Evolutionary conservation across 2,797 vertebrate species (phyloP).

Genomic region (Chelon labrosus): DNA sequence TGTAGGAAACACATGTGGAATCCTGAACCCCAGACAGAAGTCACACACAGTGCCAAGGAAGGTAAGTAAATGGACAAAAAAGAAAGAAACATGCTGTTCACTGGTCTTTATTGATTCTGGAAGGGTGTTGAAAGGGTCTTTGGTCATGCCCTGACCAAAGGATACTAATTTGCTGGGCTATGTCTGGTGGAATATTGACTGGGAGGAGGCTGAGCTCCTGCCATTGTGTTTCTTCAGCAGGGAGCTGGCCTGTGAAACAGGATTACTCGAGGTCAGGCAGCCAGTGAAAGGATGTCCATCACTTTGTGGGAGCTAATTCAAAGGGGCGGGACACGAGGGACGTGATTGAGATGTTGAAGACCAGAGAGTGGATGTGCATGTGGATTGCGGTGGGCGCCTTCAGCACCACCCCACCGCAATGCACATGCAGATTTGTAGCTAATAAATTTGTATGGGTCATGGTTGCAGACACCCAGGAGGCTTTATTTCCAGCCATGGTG

Average conservation of each 20-base stretch:
- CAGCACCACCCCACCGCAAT: slow-evolving; percentile 13
- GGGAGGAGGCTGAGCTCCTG: slow-evolving; percentile 92
- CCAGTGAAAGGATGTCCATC: slow-evolving; percentile 97
- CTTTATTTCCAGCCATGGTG: slow-evolving; percentile 43
- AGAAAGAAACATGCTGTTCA: slow-evolving; percentile 90
- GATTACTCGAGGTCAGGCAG: slow-evolving; percentile 99
- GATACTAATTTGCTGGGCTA: slow-evolving; percentile 99
- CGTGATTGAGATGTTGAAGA: slow-evolving; percentile 96
- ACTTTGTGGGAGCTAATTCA: slow-evolving; percentile 92
- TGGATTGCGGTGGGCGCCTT: slow-evolving; percentile 57
- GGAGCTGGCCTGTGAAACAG: slow-evolving; percentile 99
- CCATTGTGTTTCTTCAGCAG: slow-evolving; percentile 95
- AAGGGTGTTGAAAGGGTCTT: slow-evolving; percentile 95
- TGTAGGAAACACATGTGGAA: slow-evolving; percentile 26
- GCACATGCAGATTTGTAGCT: slow-evolving; percentile 88
- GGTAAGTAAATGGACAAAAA: slow-evolving; percentile 53
- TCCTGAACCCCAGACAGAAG: slow-evolving; percentile 85
- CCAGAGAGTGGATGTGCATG: slow-evolving; percentile 70
- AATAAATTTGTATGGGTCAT: slow-evolving; percentile 70
- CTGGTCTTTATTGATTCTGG: slow-evolving; percentile 93
- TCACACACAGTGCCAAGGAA: slow-evolving; percentile 62
- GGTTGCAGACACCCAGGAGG: slow-evolving; percentile 36
- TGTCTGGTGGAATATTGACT: slow-evolving; percentile 98
- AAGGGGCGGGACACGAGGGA: slow-evolving; percentile 88
- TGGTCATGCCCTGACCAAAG: slow-evolving; percentile 96